phyloP scores from a whole-genome alignment of 1,140 invertebrate species.

The Pollicipes pollicipes region DNA sequence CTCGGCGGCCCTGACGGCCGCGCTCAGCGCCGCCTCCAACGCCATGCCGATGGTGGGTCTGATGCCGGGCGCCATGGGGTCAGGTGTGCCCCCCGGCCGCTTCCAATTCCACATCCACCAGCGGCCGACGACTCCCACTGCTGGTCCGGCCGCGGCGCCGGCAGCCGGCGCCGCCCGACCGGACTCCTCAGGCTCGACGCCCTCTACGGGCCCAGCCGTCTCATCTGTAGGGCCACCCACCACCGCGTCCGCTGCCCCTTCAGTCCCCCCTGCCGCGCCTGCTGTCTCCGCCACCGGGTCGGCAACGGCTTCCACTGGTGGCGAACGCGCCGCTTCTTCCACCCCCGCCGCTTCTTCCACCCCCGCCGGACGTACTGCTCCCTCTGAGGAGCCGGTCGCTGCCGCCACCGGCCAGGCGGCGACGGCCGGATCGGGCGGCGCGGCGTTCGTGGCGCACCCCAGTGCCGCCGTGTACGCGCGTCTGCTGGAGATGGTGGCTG shows the following conservation, averaged over 20 bases:
- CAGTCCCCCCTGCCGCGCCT: too few species aligned
- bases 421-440: neutral
- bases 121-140: neutral
- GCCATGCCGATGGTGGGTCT: neutral
- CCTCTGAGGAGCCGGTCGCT: too few species aligned
- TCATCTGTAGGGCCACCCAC: neutral
- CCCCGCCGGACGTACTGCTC: too few species aligned
- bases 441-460: neutral
- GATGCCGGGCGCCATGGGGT: neutral
- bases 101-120: constrained; percentile 1
- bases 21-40: constrained; percentile 1
- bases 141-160: neutral
- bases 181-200: neutral
- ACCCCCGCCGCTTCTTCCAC: too few species aligned
- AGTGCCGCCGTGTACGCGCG: neutral
- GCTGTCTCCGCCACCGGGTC: too few species aligned
- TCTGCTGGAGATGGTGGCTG: neutral
- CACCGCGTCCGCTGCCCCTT: neutral
- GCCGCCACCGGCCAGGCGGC: neutral
- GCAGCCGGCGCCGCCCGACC: neutral
- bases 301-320: too few species aligned
- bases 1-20: neutral
- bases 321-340: too few species aligned
- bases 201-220: neutral
- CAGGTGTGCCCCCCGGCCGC: neutral